Percentiles rank a stretch among this genome's conserved stretches.
These are phyloP conservation scores for Toxotes lorentzi DNA, from an alignment of 2,797 vertebrate genomes.

Conservation along the genomic window DNA sequence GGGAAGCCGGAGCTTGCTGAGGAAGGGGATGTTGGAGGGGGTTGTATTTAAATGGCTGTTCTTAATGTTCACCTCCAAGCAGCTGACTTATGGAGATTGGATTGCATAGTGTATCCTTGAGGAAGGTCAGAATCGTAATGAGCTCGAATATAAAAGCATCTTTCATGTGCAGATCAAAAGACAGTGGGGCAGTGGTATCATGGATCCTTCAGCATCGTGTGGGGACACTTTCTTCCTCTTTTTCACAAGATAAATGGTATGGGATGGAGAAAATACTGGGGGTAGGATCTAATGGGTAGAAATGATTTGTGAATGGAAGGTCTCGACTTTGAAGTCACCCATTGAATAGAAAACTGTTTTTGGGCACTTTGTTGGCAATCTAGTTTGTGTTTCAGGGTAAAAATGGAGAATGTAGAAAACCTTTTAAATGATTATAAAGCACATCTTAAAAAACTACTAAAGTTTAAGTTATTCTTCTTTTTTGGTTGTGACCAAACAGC, in stretches of 20 bases:
- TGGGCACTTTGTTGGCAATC: not conserved
- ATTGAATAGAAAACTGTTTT: not conserved
- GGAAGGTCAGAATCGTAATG: conserved; percentile 59
- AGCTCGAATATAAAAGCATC: conserved; percentile 38
- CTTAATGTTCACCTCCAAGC: conserved; percentile 42
- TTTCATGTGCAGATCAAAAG: conserved; percentile 43
- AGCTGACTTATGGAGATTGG: conserved; percentile 58
- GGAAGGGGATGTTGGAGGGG: not conserved
- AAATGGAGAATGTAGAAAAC: not conserved
- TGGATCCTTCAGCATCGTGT: not conserved
- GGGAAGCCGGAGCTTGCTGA: not conserved
- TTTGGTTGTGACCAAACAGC: too few species aligned
- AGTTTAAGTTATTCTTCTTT: too few species aligned
- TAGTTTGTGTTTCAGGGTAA: not conserved
- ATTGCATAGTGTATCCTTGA: conserved; percentile 61
- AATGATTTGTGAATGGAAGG: not conserved
- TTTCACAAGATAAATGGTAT: conserved; percentile 17
- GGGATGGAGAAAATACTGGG: not conserved
- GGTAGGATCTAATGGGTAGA: not conserved
- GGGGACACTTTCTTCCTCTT: not conserved
- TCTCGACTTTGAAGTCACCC: not conserved
- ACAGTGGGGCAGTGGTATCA: not conserved
- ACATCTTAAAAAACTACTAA: too few species aligned
- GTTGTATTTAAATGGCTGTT: conserved; percentile 36
- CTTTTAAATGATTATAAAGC: not conserved